Base-by-base conservation (phyloP, 2,888 invertebrate genomes). In the Eretmocerus hayati region DNA sequence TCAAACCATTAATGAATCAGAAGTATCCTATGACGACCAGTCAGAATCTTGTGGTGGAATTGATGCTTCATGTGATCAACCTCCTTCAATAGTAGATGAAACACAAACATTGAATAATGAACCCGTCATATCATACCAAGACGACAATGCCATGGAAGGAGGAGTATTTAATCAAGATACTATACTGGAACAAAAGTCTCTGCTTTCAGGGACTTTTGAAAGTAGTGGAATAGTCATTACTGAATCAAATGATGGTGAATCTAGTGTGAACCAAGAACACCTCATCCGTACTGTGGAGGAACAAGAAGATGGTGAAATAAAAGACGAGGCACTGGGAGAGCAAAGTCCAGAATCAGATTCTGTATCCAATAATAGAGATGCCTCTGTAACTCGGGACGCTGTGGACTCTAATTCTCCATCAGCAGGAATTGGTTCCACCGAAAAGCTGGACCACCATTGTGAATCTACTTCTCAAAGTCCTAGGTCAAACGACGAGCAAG, bases 391-490 rank as follows among this genome's bases (percentile, higher is more conserved):
- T 21, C 42, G 42, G 16, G 48, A 45, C 42, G 30, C 9, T 33
- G 5, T n/a, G 15, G 33, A 33, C 8, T 15, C 22, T 23, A 11
- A 39, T n/a, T 39, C 39, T 15, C 13, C 36, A 19, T 2, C n/a
- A n/a, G 22, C 33, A 39, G 23, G 23, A 39, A 39, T n/a, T 4
- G n/a, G n/a, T 67, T 37, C 11, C 13, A 21, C 37, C 20, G 6
- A 21, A 19, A 37, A 37, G 11, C 37, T 20, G 2, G 16, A 16
- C 8, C 13, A 37, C 19, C 21, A 37, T 57, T 58, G 58, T 23
- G 69, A 69, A 23, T 68, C 66, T 8, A 69, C 67, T 58, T 69
- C 69, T 18, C 67, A 69, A 21, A 63, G 61, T 18, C 59, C 56
- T 4, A 69, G 68, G 36, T 67, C 69, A 8, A 69, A 70, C 43